Conservation (phyloP, 1,140 invertebrate species). For the Drosophila tani region DNA sequence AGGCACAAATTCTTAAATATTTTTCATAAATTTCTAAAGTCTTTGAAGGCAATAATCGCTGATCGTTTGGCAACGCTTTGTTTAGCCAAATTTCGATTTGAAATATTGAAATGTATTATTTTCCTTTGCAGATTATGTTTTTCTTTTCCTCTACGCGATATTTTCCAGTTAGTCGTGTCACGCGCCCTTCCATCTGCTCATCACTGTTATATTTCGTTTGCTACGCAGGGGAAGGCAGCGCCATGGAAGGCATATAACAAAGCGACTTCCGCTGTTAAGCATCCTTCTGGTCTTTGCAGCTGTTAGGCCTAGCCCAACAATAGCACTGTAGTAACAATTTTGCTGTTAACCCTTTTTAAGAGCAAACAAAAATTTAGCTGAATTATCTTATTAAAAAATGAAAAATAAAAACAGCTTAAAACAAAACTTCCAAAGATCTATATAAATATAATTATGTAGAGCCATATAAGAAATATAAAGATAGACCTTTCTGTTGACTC, state of each 20-base stretch:
- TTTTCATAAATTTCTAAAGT: too few species aligned
- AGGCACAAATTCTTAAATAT: too few species aligned
- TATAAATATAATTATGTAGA: too few species aligned
- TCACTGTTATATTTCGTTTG: conserved; percentile 1
- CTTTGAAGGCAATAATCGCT: too few species aligned
- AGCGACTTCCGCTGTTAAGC: neutral
- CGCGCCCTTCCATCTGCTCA: neutral
- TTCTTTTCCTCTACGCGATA: neutral
- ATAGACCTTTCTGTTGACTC: too few species aligned
- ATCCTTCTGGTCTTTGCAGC: neutral
- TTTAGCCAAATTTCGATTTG: neutral
- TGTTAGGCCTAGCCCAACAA: conserved; percentile 5
- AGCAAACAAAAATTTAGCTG: too few species aligned
- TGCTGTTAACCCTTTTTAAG: too few species aligned
- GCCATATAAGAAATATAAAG: too few species aligned
- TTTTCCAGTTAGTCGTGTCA: conserved; percentile 1
- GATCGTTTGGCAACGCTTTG: neutral
- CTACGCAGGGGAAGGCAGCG: conserved; percentile 1
- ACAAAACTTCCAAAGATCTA: too few species aligned
- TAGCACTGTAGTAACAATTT: neutral
- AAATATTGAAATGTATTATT: neutral
- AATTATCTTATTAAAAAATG: too few species aligned
- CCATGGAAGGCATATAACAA: conserved; percentile 12
- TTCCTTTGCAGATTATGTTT: neutral
- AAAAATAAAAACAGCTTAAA: too few species aligned